Conservation (phyloP, 1,140 invertebrate genomes). For the Popillia japonica region DNA sequence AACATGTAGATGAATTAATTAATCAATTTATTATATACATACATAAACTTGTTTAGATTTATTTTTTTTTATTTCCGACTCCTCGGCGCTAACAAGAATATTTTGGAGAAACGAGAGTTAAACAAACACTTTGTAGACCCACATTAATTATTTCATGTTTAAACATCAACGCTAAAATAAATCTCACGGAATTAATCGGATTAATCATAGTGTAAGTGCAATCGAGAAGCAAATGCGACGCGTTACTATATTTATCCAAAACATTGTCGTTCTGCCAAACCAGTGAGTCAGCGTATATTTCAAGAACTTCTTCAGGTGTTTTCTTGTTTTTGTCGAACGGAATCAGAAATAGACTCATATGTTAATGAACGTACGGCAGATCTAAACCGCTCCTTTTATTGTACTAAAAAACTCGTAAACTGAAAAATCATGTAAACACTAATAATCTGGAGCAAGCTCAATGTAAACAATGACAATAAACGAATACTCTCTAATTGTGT, state of each 20-base stretch:
- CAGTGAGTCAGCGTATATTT: constrained; percentile 20
- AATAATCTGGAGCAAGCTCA: not conserved
- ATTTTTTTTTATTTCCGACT: no score
- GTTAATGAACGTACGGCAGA: constrained; percentile 13
- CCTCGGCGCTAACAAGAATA: no score
- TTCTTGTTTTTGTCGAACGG: constrained; percentile 15
- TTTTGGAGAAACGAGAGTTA: no score
- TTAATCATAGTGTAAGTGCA: not conserved
- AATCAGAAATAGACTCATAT: constrained; percentile 1
- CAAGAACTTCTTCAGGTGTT: constrained; percentile 19
- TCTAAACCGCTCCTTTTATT: not conserved
- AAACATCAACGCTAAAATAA: not conserved
- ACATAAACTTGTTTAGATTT: no score
- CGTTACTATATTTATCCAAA: not conserved
- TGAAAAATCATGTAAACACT: not conserved
- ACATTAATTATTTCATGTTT: not conserved
- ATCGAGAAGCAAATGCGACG: not conserved
- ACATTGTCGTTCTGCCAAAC: constrained; percentile 20
- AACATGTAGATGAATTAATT: no score
- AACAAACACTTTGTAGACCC: no score
- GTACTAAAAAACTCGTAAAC: not conserved
- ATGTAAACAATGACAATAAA: not conserved
- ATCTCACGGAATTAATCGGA: not conserved
- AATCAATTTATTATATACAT: no score
- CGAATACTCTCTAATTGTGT: not conserved